Percentiles rank a stretch among this genome's conserved stretches.
These are phyloP conservation scores for Yponomeuta sedellus DNA, from an alignment of 2,888 invertebrate species.

Conservation along the genomic window DNA sequence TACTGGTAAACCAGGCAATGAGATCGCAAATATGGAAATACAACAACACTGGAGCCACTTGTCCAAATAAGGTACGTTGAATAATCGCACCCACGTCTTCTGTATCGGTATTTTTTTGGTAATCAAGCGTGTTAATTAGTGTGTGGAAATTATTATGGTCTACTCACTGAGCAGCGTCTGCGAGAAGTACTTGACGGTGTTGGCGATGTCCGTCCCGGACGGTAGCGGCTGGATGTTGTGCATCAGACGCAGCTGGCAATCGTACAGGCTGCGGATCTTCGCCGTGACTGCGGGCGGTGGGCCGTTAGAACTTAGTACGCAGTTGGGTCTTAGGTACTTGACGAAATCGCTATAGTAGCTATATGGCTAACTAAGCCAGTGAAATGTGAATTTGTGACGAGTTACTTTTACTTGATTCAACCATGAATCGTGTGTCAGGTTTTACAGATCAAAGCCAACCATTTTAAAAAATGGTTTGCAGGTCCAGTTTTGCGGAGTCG, in stretches of 20 bases:
- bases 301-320: background rate
- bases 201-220: slow-evolving; percentile 96
- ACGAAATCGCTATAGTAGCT: background rate
- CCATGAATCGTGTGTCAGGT: too few relatives aligned
- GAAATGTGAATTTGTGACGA: background rate
- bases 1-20: too few relatives aligned
- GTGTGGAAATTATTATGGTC: background rate
- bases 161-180: slow-evolving; percentile 95
- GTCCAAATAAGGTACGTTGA: too few relatives aligned
- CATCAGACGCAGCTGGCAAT: slow-evolving; percentile 94
- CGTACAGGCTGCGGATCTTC: slow-evolving; percentile 97
- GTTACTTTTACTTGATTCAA: too few relatives aligned
- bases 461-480: too few relatives aligned
- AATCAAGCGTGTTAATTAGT: too few relatives aligned
- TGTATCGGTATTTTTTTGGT: too few relatives aligned
- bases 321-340: background rate
- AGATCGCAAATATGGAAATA: too few relatives aligned
- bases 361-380: background rate
- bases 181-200: slow-evolving; percentile 98
- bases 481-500: too few relatives aligned
- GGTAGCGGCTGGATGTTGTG: slow-evolving; percentile 95
- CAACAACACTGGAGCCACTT: too few relatives aligned
- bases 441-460: too few relatives aligned
- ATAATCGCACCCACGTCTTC: too few relatives aligned
- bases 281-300: slow-evolving; percentile 86